phyloP scores from a whole-genome alignment of 1,140 invertebrate genomes.

The Eumeta japonica region DNA sequence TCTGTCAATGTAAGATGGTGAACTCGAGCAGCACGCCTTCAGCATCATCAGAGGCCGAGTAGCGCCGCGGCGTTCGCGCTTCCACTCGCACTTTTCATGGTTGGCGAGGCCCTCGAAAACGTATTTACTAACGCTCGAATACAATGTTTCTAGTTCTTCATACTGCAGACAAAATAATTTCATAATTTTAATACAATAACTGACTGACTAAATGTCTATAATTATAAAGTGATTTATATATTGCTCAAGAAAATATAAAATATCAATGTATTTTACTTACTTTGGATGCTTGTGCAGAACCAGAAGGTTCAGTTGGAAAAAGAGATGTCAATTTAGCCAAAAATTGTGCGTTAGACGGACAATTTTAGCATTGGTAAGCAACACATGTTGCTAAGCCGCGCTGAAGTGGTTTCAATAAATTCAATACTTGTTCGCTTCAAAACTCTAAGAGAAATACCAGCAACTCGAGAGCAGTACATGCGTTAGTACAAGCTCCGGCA shows the following conservation, averaged over 20 bases:
- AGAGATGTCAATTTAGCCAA: slow-evolving; percentile 84
- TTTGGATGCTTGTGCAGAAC: slow-evolving; percentile 74
- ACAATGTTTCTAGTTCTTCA: slow-evolving; percentile 88
- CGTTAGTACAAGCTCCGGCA: slow-evolving; percentile 86
- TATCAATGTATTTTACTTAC: too few species aligned
- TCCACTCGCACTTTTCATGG: slow-evolving; percentile 78
- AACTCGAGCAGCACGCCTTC: slow-evolving; percentile 89
- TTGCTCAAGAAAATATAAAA: too few species aligned
- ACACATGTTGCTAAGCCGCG: slow-evolving; percentile 77
- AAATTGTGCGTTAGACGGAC: slow-evolving; percentile 85
- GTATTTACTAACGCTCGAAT: slow-evolving; percentile 86
- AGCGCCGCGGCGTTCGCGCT: slow-evolving; percentile 69
- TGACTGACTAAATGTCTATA: too few species aligned
- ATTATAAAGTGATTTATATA: too few species aligned
- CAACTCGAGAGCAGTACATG: slow-evolving; percentile 89
- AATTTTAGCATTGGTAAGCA: slow-evolving; percentile 83
- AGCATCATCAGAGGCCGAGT: slow-evolving; percentile 85
- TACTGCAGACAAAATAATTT: too few species aligned
- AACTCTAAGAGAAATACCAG: slow-evolving; percentile 84
- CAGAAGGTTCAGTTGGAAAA: slow-evolving; percentile 86
- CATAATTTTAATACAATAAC: too few species aligned
- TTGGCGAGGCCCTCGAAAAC: slow-evolving; percentile 82
- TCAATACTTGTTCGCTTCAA: slow-evolving; percentile 83
- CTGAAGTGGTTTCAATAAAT: slow-evolving; percentile 83
- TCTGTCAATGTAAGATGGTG: slow-evolving; percentile 88